Base-by-base conservation (phyloP, 2,888 invertebrate species). In the Xanthostigma xanthostigma region DNA sequence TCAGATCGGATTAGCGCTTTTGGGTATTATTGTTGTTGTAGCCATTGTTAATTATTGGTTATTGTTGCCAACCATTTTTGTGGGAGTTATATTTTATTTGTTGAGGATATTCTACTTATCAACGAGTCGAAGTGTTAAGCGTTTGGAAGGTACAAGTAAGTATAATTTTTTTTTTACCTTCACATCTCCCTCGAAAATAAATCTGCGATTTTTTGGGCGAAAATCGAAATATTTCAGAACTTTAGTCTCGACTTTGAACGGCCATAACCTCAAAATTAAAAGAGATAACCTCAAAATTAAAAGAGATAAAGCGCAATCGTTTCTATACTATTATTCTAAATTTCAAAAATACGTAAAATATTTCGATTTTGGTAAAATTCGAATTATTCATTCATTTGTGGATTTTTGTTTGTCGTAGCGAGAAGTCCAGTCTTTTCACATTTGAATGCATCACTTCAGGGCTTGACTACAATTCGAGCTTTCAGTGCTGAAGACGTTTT, bases 361-460 rank as follows among this genome's bases (percentile, higher is more conserved):
- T 27, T 27, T 27, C 6, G 27, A 6, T 41, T 37, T 36, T 40
- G 35, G 10, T 41, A 49, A 37, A 33, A 39, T 46, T 46, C 12
- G 35, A 45, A 44, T 6, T 27, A 27, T 27, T 3, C 27, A 27
- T 34, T 37, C 39, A 46, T 50, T 35, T 10, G 35, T 44, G 37
- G 9, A 36, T 39, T 13, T 36, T 48, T 41, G 48, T 48, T 41
- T 48, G 44, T 62, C 65, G 41, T 69, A 90, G 90, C 91, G 53
- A 82, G 93, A 51, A 93, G 93, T 58, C 96, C 96, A 0, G 89
- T 97, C n/a, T 96, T 94, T 69, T 86, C 88, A 2, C 94, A 95
- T 62, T 70, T 96, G 58, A 89, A 84, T 60, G 87, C 93, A 33
- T 82, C 91, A 0, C 71, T 97, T 6, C 85, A 88, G 63, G 96